Evolutionary conservation across 2,797 vertebrate genomes (phyloP), one percentile per base, ranked within the genome.

Genomic region (Thaleichthys pacificus): DNA sequence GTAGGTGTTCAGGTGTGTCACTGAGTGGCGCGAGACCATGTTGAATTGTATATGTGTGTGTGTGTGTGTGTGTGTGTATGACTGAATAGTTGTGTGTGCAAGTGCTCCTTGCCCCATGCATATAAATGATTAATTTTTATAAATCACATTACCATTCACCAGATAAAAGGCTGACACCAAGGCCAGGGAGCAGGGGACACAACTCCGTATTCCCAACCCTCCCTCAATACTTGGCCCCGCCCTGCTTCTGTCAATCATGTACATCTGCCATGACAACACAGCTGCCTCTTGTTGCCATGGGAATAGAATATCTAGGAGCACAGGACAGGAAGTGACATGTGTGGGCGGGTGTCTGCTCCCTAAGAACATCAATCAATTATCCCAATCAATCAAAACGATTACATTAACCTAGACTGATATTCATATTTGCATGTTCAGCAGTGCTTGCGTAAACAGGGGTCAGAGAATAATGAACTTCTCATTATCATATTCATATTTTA

Each of bases 361-460:
- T 24, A 64, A 86, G 78, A 80, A 80, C 75, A 73, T 72, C 81
- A 86, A 88, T 89, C 87, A 89, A 91, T 91, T 84, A 85, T 74
- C 78, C 78, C 80, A 84, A 91, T 89, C 89, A 85, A 82, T 87
- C 84, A 80, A 87, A 86, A 87, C 85, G 84, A 80, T 77, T 54
- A 78, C 54, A 85, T 89, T 82, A 87, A 72, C 85, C 89, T 88
- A 69, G 70, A 81, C 79, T 75, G 82, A 83, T 76, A 82, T 87
- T 88, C 79, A 87, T 88, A 80, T 82, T 89, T 89, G 85, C 77
- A 86, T 85, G 88, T 54, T 84, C 6, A 49, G 38, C 71, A 62
- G 66, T 49, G 72, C 82, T 75, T 79, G 62, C 28, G 89, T 74
- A 83, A 77, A 58, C 24, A 30, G 77, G 69, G 87, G 84, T 89